phyloP scores from a whole-genome alignment of 1,140 invertebrate species.

The Drosophila nasuta region DNA sequence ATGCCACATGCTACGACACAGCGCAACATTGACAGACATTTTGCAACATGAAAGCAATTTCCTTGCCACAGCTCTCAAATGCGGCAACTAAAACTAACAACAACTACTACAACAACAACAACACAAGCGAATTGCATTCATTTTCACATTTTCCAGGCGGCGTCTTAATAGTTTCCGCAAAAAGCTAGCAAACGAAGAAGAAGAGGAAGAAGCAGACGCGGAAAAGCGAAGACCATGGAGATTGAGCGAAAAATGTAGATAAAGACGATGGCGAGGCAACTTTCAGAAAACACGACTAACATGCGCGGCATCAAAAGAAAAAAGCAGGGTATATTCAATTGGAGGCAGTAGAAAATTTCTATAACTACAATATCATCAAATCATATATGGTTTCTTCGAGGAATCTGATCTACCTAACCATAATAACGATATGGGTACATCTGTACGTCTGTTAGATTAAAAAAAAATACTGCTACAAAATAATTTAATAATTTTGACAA shows the following conservation, averaged over 20 bases:
- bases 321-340: no score
- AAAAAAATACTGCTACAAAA: no score
- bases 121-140: conserved; percentile 64
- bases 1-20: conserved; percentile 35
- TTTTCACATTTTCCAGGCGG: conserved; percentile 76
- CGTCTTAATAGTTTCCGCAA: conserved; percentile 73
- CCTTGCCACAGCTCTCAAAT: conserved; percentile 34
- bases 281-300: conserved; percentile 45
- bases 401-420: no score
- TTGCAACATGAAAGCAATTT: conserved; percentile 62
- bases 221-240: conserved; percentile 15
- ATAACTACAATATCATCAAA: no score
- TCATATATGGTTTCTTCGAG: no score
- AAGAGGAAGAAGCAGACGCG: not conserved
- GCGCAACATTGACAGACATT: conserved; percentile 53
- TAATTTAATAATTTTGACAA: no score
- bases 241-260: not conserved
- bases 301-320: no score
- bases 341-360: no score
- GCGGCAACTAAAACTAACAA: conserved; percentile 12
- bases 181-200: conserved; percentile 32
- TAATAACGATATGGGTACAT: no score
- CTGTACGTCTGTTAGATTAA: no score
- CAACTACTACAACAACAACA: conserved; percentile 14
- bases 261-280: conserved; percentile 13